phyloP scores from a whole-genome alignment of 2,888 invertebrate species.

The Agrochola lota region DNA sequence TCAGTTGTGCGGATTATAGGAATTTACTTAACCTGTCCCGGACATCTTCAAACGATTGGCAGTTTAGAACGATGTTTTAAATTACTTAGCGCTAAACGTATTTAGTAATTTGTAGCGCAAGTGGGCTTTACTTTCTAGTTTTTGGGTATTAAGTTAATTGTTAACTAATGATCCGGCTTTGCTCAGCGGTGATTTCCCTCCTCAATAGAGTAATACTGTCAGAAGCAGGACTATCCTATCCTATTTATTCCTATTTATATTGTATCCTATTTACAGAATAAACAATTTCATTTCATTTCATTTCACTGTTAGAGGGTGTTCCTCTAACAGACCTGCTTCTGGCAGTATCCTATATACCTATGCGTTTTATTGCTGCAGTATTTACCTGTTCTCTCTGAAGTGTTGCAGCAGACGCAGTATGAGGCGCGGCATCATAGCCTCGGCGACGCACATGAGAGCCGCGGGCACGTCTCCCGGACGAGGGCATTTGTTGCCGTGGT shows the following conservation, averaged over 20 bases:
- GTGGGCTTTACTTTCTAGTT: background rate
- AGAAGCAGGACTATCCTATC: no score
- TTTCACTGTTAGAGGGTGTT: background rate
- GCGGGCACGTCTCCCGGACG: constrained; percentile 94
- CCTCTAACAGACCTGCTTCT: background rate
- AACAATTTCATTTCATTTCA: no score
- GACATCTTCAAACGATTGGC: background rate
- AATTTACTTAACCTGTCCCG: background rate
- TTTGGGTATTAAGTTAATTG: background rate
- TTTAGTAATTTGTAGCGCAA: no score
- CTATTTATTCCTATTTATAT: no score
- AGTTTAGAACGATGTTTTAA: background rate
- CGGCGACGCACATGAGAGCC: constrained; percentile 97
- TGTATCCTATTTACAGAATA: no score
- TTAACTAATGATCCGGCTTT: background rate
- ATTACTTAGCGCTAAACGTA: background rate
- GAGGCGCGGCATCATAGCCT: constrained; percentile 98
- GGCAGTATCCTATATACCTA: background rate
- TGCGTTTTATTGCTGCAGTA: background rate
- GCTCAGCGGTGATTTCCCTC: background rate
- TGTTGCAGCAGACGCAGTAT: constrained; percentile 97
- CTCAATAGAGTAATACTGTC: background rate
- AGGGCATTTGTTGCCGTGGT: constrained; percentile 97
- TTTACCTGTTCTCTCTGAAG: constrained; percentile 95
- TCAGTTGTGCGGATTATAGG: constrained; percentile 43